Percentiles rank a stretch among this genome's conserved stretches.
Conservation (phyloP, 23 tunicate species). For the Styela clava region DNA sequence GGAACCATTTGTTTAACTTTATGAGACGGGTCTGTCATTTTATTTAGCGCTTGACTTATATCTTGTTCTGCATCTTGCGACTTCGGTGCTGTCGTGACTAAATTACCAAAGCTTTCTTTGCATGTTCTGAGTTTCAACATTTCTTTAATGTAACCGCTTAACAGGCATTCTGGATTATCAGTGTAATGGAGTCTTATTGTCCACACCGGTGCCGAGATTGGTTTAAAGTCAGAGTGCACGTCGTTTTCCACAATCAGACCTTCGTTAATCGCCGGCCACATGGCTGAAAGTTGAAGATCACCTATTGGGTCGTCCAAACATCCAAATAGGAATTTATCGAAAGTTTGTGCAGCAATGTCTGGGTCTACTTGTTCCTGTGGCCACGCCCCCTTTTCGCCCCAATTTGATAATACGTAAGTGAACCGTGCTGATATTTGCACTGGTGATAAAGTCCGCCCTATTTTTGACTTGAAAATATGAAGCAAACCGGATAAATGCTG, state of each 20-base stretch:
- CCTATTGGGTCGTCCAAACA: conserved; percentile 75
- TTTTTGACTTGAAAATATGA: conserved; percentile 55
- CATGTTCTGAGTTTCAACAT: conserved; percentile 47
- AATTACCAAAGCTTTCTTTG: conserved; percentile 38
- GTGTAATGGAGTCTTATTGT: conserved; percentile 50
- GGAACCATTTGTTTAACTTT: conserved; percentile 49
- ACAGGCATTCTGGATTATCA: conserved; percentile 56
- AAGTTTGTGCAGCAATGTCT: conserved; percentile 53
- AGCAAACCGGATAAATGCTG: conserved; percentile 48
- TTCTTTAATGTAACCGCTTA: conserved; percentile 50
- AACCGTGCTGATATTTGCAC: conserved; percentile 66
- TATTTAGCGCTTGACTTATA: conserved; percentile 64
- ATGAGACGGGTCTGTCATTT: conserved; percentile 54
- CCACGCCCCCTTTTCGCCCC: conserved; percentile 78
- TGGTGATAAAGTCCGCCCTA: conserved; percentile 24
- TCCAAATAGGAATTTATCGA: conserved; percentile 43
- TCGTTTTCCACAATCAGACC: conserved; percentile 67
- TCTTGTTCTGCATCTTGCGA: conserved; percentile 42
- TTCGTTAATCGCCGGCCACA: conserved; percentile 66
- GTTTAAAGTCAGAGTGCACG: conserved; percentile 53
- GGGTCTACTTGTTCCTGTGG: conserved; percentile 53
- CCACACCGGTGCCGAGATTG: conserved; percentile 71
- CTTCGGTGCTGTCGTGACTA: conserved; percentile 28
- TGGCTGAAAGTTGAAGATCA: conserved; percentile 65
- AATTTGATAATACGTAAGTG: conserved; percentile 64